Evolutionary conservation across 2,113 vertebrate genomes (phyloP).

Genomic region (Motacilla tschutschensis): DNA sequence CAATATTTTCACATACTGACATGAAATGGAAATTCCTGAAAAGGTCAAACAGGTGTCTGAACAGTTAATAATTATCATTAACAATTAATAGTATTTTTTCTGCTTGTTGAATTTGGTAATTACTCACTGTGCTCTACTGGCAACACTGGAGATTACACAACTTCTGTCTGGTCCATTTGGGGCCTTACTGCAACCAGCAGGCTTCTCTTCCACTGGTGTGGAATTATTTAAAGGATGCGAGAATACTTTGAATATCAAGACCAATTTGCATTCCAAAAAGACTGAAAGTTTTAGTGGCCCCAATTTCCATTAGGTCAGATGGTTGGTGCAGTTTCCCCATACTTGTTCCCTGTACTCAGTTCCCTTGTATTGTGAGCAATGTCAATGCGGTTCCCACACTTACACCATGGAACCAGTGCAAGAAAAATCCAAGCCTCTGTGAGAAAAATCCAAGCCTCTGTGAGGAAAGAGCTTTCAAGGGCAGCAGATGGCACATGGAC

Average conservation of each 20-base stretch:
- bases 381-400: neutral
- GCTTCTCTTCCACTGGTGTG: neutral
- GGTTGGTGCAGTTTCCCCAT: neutral
- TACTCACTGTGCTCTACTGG: neutral
- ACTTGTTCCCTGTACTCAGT: neutral
- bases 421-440: neutral
- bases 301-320: neutral
- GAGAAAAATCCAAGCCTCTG: neutral
- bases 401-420: neutral
- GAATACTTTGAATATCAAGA: neutral
- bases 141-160: neutral
- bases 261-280: neutral
- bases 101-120: neutral
- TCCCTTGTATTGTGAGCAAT: neutral
- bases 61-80: neutral
- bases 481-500: neutral
- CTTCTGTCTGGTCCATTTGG: neutral
- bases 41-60: neutral
- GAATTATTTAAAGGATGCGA: neutral
- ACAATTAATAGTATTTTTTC: neutral
- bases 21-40: neutral
- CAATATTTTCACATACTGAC: neutral
- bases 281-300: neutral
- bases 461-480: neutral
- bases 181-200: neutral